These are phyloP conservation scores for Virgularia gustaviana DNA, from an alignment of 92 coral and sea anemone species.

Conservation along the genomic window DNA sequence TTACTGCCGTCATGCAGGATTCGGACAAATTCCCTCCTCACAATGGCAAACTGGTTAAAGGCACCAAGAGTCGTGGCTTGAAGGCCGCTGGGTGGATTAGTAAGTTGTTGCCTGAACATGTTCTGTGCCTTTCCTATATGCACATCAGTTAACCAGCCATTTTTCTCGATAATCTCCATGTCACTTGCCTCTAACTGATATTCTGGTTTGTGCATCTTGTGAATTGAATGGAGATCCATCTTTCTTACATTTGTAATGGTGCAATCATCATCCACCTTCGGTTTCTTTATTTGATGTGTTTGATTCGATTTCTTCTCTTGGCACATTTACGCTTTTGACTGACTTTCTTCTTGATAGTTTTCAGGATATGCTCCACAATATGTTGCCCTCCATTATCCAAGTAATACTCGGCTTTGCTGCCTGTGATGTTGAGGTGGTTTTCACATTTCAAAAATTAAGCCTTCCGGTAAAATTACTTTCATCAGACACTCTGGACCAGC, in stretches of 20 bases:
- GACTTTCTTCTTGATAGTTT: neutral
- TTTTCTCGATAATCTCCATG: too few species aligned
- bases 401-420: neutral
- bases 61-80: neutral
- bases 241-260: neutral
- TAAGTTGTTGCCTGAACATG: neutral
- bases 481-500: neutral
- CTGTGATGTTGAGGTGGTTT: neutral
- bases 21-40: conserved; percentile 1
- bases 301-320: too few species aligned
- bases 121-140: conserved; percentile 5
- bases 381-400: neutral
- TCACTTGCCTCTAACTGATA: too few species aligned
- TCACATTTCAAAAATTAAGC: neutral
- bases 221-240: too few species aligned
- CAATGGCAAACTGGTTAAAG: neutral
- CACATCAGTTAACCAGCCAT: neutral
- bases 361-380: neutral
- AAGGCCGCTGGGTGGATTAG: conserved; percentile 1
- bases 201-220: too few species aligned
- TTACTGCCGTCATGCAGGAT: neutral
- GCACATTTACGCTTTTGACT: neutral
- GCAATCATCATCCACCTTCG: neutral
- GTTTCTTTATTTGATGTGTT: neutral
- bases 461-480: neutral